Evolutionary conservation across 2,797 vertebrate genomes (phyloP).

Genomic region (Capromys pilorides): DNA sequence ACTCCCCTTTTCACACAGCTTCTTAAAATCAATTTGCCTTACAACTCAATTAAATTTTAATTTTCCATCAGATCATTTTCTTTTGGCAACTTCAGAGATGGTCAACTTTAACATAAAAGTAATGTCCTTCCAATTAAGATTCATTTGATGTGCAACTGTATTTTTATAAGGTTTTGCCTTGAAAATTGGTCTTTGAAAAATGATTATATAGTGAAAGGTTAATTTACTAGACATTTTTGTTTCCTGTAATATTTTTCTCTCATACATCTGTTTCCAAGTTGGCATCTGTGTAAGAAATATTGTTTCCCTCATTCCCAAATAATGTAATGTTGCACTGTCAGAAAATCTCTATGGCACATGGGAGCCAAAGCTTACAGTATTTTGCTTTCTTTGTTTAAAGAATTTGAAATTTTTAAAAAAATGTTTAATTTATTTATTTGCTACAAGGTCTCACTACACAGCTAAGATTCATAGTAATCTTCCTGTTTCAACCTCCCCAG

Average conservation of each 20-base stretch:
- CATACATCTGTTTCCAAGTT: background rate
- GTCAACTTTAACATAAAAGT: conserved; percentile 70
- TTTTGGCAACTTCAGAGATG: conserved; percentile 62
- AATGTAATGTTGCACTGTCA: background rate
- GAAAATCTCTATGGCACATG: background rate
- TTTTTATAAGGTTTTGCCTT: conserved; percentile 41
- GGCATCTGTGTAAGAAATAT: conserved; percentile 26
- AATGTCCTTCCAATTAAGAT: conserved; percentile 60
- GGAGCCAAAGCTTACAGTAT: background rate
- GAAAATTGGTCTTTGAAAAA: conserved; percentile 53
- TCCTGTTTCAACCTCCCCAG: too few relatives aligned
- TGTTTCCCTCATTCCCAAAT: conserved; percentile 16
- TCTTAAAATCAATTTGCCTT: conserved; percentile 67
- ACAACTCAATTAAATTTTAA: conserved; percentile 67
- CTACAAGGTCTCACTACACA: too few relatives aligned
- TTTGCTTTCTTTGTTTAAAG: too few relatives aligned
- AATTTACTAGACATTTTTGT: background rate
- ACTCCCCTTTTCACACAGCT: background rate
- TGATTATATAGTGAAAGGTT: conserved; percentile 32
- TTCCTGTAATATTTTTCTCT: background rate
- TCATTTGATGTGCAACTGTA: conserved; percentile 39
- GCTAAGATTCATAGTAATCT: too few relatives aligned
- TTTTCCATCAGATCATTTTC: conserved; percentile 62
- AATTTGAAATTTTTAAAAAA: too few relatives aligned
- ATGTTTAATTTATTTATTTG: too few relatives aligned